These are phyloP conservation scores for Epinephelus lanceolatus DNA, from an alignment of 2,113 vertebrate genomes.

Conservation along the genomic window DNA sequence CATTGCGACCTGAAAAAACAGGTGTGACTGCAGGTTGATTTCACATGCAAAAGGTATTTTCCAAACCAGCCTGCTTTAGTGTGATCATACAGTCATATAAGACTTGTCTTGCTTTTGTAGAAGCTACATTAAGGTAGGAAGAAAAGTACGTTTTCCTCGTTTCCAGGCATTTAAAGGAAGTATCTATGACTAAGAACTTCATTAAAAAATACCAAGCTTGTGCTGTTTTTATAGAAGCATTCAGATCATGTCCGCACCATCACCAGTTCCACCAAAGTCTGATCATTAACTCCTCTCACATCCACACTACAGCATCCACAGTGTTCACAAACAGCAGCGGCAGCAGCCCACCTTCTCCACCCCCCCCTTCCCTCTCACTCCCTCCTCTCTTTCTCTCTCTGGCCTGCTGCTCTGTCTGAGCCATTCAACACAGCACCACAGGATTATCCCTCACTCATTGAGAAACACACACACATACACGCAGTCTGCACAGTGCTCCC, in stretches of 20 bases:
- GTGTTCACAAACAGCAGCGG: neutral
- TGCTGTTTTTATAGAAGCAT: neutral
- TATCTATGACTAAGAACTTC: too few relatives aligned
- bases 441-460: conserved; percentile 63
- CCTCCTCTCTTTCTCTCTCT: conserved; percentile 19
- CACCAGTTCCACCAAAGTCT: neutral
- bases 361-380: neutral
- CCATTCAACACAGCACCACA: conserved; percentile 68
- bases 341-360: conserved; percentile 3
- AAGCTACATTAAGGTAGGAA: neutral
- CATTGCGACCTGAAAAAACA: neutral
- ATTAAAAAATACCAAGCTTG: too few relatives aligned
- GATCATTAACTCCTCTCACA: neutral
- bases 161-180: neutral
- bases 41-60: neutral
- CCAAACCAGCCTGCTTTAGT: neutral
- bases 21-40: neutral
- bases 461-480: conserved; percentile 50
- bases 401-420: conserved; percentile 58
- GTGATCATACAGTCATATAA: neutral
- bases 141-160: neutral
- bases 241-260: neutral
- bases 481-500: conserved; percentile 28
- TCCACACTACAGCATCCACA: conserved; percentile 26
- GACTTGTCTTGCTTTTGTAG: neutral